These are phyloP conservation scores for Holothuria glaberrima DNA, from an alignment of 35 echinoderm and acorn worm species.

Conservation along the genomic window DNA sequence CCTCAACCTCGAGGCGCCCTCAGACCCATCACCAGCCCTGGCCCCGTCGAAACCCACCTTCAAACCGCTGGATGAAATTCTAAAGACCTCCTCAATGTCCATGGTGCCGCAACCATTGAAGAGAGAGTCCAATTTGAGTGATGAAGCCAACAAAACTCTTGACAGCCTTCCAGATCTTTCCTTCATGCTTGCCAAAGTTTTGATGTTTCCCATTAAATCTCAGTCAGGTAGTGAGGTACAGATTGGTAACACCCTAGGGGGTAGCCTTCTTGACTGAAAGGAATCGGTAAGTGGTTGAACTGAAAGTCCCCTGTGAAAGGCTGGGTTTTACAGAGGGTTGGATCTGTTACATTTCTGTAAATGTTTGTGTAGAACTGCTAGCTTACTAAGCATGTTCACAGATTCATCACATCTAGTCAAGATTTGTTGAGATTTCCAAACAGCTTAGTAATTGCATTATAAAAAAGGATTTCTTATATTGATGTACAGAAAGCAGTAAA, in stretches of 20 bases:
- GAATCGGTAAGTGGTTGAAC: not conserved
- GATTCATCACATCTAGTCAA: no score
- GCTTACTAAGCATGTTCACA: no score
- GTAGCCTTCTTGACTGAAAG: slow-evolving; percentile 1
- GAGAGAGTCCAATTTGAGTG: slow-evolving; percentile 73
- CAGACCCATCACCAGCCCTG: slow-evolving; percentile 60
- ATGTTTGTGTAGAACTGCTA: no score
- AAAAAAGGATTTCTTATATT: no score
- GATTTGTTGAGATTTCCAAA: no score
- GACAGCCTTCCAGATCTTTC: slow-evolving; percentile 77
- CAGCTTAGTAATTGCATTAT: no score
- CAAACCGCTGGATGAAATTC: slow-evolving; percentile 90
- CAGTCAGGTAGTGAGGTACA: not conserved
- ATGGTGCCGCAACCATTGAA: slow-evolving; percentile 84
- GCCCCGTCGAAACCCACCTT: slow-evolving; percentile 57
- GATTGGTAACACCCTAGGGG: not conserved
- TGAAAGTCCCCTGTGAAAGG: not conserved
- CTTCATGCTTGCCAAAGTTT: slow-evolving; percentile 94
- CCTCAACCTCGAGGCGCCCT: slow-evolving; percentile 69
- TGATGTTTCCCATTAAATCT: slow-evolving; percentile 87
- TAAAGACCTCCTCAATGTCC: slow-evolving; percentile 82
- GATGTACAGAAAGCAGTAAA: no score
- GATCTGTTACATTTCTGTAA: no score
- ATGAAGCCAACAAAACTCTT: slow-evolving; percentile 75
- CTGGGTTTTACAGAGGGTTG: not conserved